Evolutionary conservation across 2,797 vertebrate genomes (phyloP).

Genomic region (Onychomys leucogaster): DNA sequence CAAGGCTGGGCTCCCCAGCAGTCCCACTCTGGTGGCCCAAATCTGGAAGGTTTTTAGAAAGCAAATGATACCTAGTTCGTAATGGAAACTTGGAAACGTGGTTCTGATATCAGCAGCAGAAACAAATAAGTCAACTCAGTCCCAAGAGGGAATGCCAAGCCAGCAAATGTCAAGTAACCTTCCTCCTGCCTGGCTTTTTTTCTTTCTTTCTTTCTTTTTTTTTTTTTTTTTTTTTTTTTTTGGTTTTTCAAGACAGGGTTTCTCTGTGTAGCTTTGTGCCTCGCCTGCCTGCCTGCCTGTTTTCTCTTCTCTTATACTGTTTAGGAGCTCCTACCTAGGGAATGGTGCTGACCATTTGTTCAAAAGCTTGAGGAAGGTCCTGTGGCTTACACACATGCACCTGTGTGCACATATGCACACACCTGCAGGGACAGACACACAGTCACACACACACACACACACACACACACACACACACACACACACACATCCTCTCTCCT

Average conservation of each 20-base stretch:
- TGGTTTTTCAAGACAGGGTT: no score
- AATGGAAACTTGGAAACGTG: background rate
- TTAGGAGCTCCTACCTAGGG: background rate
- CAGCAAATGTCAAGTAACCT: background rate
- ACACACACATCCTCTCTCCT: background rate
- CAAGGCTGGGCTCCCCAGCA: background rate
- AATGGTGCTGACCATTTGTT: background rate
- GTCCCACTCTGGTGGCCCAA: no score
- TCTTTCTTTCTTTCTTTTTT: no score
- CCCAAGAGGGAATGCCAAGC: background rate
- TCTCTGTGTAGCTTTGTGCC: no score
- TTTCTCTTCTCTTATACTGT: background rate
- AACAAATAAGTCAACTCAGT: background rate
- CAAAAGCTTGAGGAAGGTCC: background rate
- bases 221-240: no score
- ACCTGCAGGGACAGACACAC: background rate
- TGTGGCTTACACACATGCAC: background rate
- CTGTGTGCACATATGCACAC: background rate
- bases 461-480: background rate
- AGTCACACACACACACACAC: background rate
- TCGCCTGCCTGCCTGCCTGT: accelerated
- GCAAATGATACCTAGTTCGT: background rate
- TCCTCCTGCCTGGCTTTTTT: background rate
- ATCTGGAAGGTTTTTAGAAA: background rate
- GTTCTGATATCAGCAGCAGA: background rate